These are phyloP conservation scores for Paramuricea clavata DNA, from an alignment of 92 coral and sea anemone genomes.

Conservation along the genomic window DNA sequence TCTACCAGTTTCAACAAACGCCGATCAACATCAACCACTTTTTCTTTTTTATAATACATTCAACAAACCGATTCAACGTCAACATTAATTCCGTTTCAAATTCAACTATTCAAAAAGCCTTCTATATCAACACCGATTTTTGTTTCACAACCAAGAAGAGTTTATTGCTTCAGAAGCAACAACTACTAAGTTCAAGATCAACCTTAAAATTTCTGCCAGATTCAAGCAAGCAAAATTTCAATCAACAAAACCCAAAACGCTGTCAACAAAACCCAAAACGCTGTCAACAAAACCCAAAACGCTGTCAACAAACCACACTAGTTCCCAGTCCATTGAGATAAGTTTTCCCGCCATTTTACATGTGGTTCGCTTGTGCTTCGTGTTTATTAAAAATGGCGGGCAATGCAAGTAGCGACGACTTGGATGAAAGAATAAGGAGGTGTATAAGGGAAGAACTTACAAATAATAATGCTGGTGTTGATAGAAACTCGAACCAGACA, in stretches of 20 bases:
- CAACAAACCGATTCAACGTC: not conserved
- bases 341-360: constrained; percentile 9
- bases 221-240: constrained; percentile 33
- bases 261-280: constrained; percentile 19
- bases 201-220: constrained; percentile 9
- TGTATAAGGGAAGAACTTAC: constrained; percentile 23
- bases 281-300: no score
- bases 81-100: not conserved
- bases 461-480: constrained; percentile 3
- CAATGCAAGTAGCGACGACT: not conserved
- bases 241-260: constrained; percentile 13
- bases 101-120: constrained; percentile 13
- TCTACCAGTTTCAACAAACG: constrained; percentile 14
- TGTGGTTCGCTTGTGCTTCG: not conserved
- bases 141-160: not conserved
- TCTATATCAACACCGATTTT: not conserved
- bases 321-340: not conserved
- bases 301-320: not conserved
- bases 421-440: constrained; percentile 6
- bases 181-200: not conserved
- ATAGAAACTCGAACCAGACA: constrained; percentile 28
- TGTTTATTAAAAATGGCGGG: not conserved
- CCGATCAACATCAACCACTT: constrained; percentile 14
- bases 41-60: constrained; percentile 12
- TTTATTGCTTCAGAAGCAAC: not conserved